Evolutionary conservation across 2,888 invertebrate genomes (phyloP), one percentile per base, ranked within the genome.

Genomic region (Drosophila emarginata): DNA sequence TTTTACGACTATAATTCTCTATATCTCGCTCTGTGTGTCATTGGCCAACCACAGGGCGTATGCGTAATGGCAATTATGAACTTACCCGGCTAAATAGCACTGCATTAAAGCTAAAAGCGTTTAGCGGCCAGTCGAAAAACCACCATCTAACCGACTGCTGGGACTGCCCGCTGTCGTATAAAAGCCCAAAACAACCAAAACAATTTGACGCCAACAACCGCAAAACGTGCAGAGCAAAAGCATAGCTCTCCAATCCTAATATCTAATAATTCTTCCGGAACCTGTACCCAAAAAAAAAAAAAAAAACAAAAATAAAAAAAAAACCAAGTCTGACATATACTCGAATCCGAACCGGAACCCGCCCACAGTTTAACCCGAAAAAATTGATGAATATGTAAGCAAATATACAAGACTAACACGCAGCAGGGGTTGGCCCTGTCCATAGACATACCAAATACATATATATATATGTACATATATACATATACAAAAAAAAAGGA

Each of bases 301-400:
- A 9, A 2, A 15, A 45, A 15, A 15, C 40, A 15, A 45, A 45
- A n/a, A n/a, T n/a, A n/a, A 12, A 15, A 18, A 9, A 2, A 15
- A 45, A 15, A 15, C 40, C 40, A 45, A 45, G 15, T 15, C 40
- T 45, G 18, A 45, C 40, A 45, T 45, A 15, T 9, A 45, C 40
- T 45, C 18, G 40, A 4, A 45, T 21, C 45, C 9, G 21, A 45
- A 45, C 37, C 50, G 9, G 23, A 56, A 14, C 5, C 71, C 78
- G 72, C 80, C 78, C 78, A 82, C 80, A 85, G 78, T 80, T 83
- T 87, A 83, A 78, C 84, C 79, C 79, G 45, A 76, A 32, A 32
- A 87, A 76, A 73, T 87, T 84, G 87, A 87, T 85, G 86, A 85
- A 85, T 87, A 85, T 82, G 85, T 85, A 85, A 85, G 84, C 83